Evolutionary conservation across 2,888 invertebrate genomes (phyloP).

Genomic region (Parochlus steinenii): DNA sequence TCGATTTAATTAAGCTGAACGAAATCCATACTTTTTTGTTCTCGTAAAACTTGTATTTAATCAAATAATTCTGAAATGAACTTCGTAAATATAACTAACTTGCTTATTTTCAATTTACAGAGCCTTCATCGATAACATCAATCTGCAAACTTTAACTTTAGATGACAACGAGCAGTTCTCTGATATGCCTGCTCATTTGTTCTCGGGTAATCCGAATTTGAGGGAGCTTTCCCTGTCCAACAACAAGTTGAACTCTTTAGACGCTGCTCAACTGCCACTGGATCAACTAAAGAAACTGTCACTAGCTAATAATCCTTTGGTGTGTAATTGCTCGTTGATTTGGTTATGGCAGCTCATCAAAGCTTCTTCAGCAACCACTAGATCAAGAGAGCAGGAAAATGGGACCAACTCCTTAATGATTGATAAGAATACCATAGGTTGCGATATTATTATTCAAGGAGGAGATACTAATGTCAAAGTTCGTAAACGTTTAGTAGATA

Average conservation of each 20-base stretch:
- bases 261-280: constrained; percentile 66
- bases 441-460: constrained; percentile 20
- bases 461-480: constrained; percentile 23
- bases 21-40: no score
- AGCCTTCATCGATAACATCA: constrained; percentile 72
- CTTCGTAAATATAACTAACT: no score
- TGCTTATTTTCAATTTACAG: constrained; percentile 25
- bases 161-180: constrained; percentile 59
- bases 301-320: constrained; percentile 66
- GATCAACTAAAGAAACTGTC: constrained; percentile 58
- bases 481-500: constrained; percentile 23
- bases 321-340: constrained; percentile 71
- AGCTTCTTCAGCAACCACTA: constrained; percentile 11
- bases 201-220: constrained; percentile 67
- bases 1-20: no score
- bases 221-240: constrained; percentile 58
- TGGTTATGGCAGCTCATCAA: constrained; percentile 52
- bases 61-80: no score
- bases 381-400: constrained; percentile 21
- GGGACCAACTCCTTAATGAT: constrained; percentile 24
- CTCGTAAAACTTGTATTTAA: no score
- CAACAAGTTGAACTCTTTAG: constrained; percentile 56
- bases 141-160: constrained; percentile 59
- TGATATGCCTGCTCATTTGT: constrained; percentile 61
- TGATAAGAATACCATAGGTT: constrained; percentile 27